phyloP scores from a whole-genome alignment of 2,113 vertebrate genomes.

The Struthio camelus region DNA sequence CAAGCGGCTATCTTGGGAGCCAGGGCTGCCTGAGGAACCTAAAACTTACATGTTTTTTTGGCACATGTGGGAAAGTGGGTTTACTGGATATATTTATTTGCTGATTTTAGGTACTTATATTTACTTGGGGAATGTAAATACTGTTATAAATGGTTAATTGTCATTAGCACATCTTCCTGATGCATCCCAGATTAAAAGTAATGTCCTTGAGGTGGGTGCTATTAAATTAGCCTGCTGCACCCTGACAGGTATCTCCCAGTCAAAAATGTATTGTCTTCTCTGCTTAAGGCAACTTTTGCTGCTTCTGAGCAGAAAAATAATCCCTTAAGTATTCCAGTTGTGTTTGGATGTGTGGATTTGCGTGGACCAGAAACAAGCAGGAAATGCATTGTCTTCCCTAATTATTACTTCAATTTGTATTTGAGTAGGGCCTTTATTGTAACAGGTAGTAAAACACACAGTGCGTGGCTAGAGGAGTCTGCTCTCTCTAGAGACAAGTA shows the following conservation, averaged over 20 bases:
- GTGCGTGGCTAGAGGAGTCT: not conserved
- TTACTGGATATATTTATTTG: not conserved
- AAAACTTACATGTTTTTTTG: conserved; percentile 18
- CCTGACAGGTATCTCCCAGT: not conserved
- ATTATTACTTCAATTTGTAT: conserved; percentile 6
- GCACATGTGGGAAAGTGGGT: not conserved
- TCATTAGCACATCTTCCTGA: conserved; percentile 33
- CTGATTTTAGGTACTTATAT: conserved; percentile 3
- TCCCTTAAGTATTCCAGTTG: not conserved
- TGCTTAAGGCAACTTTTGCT: not conserved
- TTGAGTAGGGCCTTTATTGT: not conserved
- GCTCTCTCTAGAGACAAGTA: not conserved
- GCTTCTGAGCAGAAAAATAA: not conserved
- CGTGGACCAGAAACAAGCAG: not conserved
- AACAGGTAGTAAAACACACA: not conserved
- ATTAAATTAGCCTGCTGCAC: conserved; percentile 41
- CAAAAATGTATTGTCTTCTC: conserved; percentile 17
- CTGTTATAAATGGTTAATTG: conserved; percentile 23
- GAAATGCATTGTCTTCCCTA: conserved; percentile 21
- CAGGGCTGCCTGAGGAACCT: not conserved
- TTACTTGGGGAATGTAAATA: conserved; percentile 23
- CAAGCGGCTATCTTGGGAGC: conserved; percentile 20
- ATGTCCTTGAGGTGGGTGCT: conserved; percentile 33
- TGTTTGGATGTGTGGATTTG: not conserved
- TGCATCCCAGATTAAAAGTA: conserved; percentile 15